Base-by-base conservation (phyloP, 2,888 invertebrate species). In the Phalera bucephala region DNA sequence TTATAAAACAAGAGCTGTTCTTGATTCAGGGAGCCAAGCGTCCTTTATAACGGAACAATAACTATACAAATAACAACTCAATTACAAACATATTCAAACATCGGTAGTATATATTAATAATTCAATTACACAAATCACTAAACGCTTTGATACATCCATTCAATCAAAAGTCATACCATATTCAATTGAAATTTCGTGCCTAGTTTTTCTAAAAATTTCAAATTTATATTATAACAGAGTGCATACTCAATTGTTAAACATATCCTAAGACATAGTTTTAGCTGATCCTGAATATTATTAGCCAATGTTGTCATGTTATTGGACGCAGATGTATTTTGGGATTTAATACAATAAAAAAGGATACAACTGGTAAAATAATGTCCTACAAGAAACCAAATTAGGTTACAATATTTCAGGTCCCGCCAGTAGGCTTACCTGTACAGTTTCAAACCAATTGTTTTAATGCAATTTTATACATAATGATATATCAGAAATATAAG, bases 321-420 rank as follows among this genome's bases (percentile, higher is more conserved):
- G 19, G 19, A 7, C 19, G 19, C 19, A 19, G 19, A 19, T 7
- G 7, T 19, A 5, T 19, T 19, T 19, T 19, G 19, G 19, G 25
- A 19, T 7, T 19, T 19, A 7, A 19, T 19, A 19, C 4, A 19
- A 19, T 19, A 3, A 3, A 19, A 19, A 5, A 3, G 7, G 7
- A 19, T 19, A 19, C 19, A 7, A 5, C 7, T 19, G 7, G 19
- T 3, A 3, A 19, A 19, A 7, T 5, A 19, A 5, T 19, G 19
- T 19, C 19, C 19, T 19, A 7, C 19, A 19, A 7, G 15, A 32
- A 9, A 32, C 32, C 4, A 32, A 32, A 32, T 23, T 32, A 5
- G 32, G 32, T 11, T 32, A 32, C 14, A 25, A 23, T 15, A 23
- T 32, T 11, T 32, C 32, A 4, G 32, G 32, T 11, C 32, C 32